Percentiles rank a stretch among this genome's conserved stretches.
phyloP scores from a whole-genome alignment of 1,140 invertebrate genomes.

The Sminthurinus signatus region DNA sequence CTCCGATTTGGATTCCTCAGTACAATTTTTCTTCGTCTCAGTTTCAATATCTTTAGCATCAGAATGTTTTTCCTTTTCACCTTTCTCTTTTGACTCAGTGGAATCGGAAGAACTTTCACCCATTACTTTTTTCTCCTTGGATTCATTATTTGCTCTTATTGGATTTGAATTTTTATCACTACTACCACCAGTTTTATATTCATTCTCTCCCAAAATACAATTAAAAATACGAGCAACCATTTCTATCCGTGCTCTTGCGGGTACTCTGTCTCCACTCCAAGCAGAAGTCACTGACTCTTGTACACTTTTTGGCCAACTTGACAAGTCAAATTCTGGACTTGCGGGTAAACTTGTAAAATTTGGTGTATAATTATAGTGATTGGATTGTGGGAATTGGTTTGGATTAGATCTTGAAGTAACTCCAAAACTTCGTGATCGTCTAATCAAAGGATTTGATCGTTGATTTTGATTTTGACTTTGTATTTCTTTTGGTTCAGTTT shows the following conservation, averaged over 20 bases:
- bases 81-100: neutral
- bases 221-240: conserved; percentile 37
- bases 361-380: no score
- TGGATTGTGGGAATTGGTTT: neutral
- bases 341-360: neutral
- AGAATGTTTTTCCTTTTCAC: conserved; percentile 3
- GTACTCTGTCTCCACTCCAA: conserved; percentile 30
- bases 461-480: conserved; percentile 4
- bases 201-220: no score
- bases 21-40: no score
- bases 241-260: conserved; percentile 31
- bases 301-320: conserved; percentile 33
- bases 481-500: no score
- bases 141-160: no score
- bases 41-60: neutral
- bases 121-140: no score
- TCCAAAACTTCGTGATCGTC: neutral
- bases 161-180: no score
- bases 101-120: no score
- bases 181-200: no score
- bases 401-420: neutral
- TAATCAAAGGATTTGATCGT: neutral
- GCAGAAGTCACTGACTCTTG: conserved; percentile 30
- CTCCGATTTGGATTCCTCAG: no score
- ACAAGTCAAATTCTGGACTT: conserved; percentile 27